Conservation (phyloP, 2,888 invertebrate species). For the Eurytoma californica region DNA sequence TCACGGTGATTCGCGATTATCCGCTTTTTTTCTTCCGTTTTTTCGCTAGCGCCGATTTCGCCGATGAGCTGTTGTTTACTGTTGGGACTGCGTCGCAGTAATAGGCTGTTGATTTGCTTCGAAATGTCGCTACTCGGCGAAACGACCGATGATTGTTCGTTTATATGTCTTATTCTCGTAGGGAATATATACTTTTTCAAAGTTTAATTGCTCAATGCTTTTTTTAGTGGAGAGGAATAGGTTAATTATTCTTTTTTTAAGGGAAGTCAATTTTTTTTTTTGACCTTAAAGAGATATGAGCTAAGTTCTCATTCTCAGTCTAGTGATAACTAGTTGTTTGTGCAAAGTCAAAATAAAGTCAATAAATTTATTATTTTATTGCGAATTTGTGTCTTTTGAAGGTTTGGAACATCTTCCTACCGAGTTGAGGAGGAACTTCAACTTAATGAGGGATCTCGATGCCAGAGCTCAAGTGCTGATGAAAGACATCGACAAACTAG, state of each 20-base stretch:
- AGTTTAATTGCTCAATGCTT: too few species aligned
- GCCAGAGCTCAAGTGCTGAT: conserved; percentile 92
- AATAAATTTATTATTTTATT: too few species aligned
- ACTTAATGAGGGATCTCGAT: conserved; percentile 95
- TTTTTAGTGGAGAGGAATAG: background rate
- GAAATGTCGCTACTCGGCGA: too few species aligned
- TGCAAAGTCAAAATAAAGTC: too few species aligned
- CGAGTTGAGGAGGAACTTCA: conserved; percentile 96
- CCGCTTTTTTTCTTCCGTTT: background rate
- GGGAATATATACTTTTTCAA: background rate
- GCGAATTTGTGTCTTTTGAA: conserved; percentile 65
- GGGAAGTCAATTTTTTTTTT: background rate
- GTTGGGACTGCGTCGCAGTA: too few species aligned
- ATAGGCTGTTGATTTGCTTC: too few species aligned
- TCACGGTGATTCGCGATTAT: background rate
- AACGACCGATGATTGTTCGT: background rate
- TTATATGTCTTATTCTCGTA: background rate
- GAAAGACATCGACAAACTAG: conserved; percentile 92
- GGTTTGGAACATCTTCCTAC: conserved; percentile 95
- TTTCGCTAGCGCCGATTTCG: too few species aligned
- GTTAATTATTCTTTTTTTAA: background rate
- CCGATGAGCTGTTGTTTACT: too few species aligned
- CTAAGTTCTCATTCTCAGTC: too few species aligned
- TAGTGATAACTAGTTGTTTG: too few species aligned
- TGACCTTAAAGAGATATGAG: too few species aligned